Conservation (phyloP, 2,113 vertebrate species). For the Hemibagrus wyckioides region DNA sequence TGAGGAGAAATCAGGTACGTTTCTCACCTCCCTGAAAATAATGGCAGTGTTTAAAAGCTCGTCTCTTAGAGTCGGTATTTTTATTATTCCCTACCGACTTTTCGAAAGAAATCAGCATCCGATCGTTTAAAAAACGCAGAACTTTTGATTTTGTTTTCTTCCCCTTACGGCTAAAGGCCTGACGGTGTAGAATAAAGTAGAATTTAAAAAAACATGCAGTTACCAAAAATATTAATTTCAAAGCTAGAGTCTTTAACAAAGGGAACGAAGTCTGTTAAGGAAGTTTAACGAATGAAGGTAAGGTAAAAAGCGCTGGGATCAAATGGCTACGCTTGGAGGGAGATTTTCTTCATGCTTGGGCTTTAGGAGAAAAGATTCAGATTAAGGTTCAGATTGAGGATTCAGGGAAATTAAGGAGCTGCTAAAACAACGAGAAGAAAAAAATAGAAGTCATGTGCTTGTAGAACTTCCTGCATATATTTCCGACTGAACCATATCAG, state of each 20-base stretch:
- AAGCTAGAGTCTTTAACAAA: slow-evolving; percentile 61
- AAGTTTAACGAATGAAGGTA: slow-evolving; percentile 62
- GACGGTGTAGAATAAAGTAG: slow-evolving; percentile 54
- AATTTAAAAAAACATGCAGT: slow-evolving; percentile 73
- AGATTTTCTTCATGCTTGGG: slow-evolving; percentile 50
- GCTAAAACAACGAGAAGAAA: background rate
- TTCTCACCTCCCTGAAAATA: slow-evolving; percentile 67
- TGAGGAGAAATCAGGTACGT: slow-evolving; percentile 62
- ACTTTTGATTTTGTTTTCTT: slow-evolving; percentile 43
- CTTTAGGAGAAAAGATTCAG: slow-evolving; percentile 46
- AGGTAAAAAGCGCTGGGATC: slow-evolving; percentile 64
- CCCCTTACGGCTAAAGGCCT: slow-evolving; percentile 68
- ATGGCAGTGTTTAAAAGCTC: slow-evolving; percentile 80
- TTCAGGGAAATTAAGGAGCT: slow-evolving; percentile 43
- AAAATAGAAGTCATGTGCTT: slow-evolving; percentile 78
- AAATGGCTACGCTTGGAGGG: slow-evolving; percentile 72
- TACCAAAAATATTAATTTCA: slow-evolving; percentile 74
- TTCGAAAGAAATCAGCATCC: slow-evolving; percentile 29
- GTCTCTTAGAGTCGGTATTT: slow-evolving; percentile 46
- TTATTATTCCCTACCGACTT: slow-evolving; percentile 48
- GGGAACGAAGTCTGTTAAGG: slow-evolving; percentile 56
- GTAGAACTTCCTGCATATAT: slow-evolving; percentile 71
- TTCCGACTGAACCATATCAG: slow-evolving; percentile 72
- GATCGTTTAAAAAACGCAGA: slow-evolving; percentile 31
- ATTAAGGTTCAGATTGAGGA: slow-evolving; percentile 23